Evolutionary conservation across 2,797 vertebrate species (phyloP).

Genomic region (Lepus oiostolus): DNA sequence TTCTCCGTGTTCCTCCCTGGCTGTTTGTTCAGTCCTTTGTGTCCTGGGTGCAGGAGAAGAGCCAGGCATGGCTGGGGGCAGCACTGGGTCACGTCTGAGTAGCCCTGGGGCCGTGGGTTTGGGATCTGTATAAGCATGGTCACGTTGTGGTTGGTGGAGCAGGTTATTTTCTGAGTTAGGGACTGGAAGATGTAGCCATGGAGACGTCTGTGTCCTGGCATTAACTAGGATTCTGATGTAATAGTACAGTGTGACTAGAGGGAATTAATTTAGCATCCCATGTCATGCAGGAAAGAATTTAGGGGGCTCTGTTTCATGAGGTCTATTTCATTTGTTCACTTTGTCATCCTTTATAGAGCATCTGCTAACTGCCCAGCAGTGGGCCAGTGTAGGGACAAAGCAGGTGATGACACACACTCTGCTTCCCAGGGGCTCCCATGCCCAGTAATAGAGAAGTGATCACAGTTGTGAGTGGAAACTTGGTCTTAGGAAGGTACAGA

Average conservation of each 20-base stretch:
- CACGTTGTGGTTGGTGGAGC: not conserved
- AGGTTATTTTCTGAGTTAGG: conserved; percentile 20
- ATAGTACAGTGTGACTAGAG: not conserved
- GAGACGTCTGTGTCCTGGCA: not conserved
- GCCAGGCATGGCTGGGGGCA: not conserved
- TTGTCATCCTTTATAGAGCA: not conserved
- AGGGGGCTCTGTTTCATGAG: not conserved
- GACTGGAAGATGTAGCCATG: not conserved
- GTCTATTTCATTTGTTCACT: not conserved
- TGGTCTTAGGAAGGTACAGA: not conserved
- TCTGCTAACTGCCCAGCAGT: not conserved
- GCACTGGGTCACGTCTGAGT: not conserved
- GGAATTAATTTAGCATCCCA: not conserved
- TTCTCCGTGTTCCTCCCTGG: not conserved
- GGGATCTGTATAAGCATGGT: conserved; percentile 40
- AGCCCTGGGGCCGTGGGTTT: not conserved
- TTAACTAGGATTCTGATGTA: not conserved
- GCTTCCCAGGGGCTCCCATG: not conserved
- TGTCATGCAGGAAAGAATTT: not conserved
- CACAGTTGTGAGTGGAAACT: not conserved
- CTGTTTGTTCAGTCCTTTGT: not conserved
- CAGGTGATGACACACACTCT: not conserved
- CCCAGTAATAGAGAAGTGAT: not conserved
- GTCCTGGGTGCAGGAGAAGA: conserved; percentile 15
- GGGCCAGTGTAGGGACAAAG: not conserved